phyloP scores from a whole-genome alignment of 2,113 vertebrate species.

The Hystrix cristata region DNA sequence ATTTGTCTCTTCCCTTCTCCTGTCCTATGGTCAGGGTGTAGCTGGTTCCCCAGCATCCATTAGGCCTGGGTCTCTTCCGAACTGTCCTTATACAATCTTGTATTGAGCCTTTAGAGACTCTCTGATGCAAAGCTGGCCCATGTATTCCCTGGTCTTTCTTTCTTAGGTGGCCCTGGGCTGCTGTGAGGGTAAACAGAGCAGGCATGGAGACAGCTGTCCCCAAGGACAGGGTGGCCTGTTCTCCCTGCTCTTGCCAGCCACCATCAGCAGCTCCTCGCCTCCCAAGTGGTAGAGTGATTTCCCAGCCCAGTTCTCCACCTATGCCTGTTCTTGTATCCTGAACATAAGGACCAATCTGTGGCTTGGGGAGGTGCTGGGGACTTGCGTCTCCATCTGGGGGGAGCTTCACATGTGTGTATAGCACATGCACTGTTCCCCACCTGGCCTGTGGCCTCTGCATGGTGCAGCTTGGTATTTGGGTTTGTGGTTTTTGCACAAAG shows the following conservation, averaged over 20 bases:
- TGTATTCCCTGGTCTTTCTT: background rate
- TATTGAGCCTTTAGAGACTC: background rate
- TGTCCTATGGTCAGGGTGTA: background rate
- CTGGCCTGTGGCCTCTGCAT: background rate
- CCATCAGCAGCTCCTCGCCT: background rate
- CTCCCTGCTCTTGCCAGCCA: background rate
- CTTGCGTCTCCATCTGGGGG: background rate
- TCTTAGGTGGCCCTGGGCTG: background rate
- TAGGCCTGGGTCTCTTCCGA: background rate
- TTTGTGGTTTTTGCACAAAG: background rate
- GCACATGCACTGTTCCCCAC: background rate
- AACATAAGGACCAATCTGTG: background rate
- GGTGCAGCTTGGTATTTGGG: background rate
- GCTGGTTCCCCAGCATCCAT: background rate
- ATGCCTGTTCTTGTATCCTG: background rate
- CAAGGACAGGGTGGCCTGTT: background rate
- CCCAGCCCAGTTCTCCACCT: no score
- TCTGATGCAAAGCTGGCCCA: background rate
- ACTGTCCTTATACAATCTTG: background rate
- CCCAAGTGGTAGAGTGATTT: slow-evolving; percentile 16
- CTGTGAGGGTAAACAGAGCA: background rate
- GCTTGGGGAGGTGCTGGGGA: background rate
- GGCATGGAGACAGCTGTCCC: background rate
- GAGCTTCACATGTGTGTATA: background rate
- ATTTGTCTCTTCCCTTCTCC: background rate